Conservation (phyloP, 2,113 vertebrate genomes). For the Coryphaenoides rupestris region DNA sequence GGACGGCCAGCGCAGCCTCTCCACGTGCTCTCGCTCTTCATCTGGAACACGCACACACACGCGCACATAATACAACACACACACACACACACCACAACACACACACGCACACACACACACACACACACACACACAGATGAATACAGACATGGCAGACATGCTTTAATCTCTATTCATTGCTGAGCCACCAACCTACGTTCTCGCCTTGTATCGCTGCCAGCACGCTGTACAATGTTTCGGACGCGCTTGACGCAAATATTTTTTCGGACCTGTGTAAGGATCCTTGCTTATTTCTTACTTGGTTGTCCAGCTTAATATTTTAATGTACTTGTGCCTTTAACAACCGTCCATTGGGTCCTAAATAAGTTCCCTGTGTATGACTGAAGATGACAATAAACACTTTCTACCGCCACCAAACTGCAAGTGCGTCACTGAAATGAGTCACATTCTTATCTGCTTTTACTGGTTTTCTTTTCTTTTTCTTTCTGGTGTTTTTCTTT, state of each 20-base stretch:
- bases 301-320: slow-evolving; percentile 8
- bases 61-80: slow-evolving; percentile 26
- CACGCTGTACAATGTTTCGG: not conserved
- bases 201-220: no score
- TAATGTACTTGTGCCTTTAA: slow-evolving; percentile 31
- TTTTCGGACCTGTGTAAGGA: slow-evolving; percentile 11
- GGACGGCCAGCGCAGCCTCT: slow-evolving; percentile 91
- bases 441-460: no score
- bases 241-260: slow-evolving; percentile 6
- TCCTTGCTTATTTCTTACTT: not conserved
- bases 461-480: no score
- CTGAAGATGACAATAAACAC: slow-evolving; percentile 45
- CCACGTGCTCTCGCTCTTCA: slow-evolving; percentile 90
- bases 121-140: not conserved
- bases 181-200: slow-evolving; percentile 7
- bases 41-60: slow-evolving; percentile 66
- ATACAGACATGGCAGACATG: not conserved
- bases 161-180: slow-evolving; percentile 4
- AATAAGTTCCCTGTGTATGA: slow-evolving; percentile 25
- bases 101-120: slow-evolving; percentile 12
- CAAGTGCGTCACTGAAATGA: slow-evolving; percentile 19
- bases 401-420: slow-evolving; percentile 17
- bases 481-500: no score
- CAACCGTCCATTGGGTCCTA: slow-evolving; percentile 35
- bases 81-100: slow-evolving; percentile 29